Percentiles rank a stretch among this genome's conserved stretches.
Conservation (phyloP, 2,113 vertebrate species). For the Phocoena sinus region DNA sequence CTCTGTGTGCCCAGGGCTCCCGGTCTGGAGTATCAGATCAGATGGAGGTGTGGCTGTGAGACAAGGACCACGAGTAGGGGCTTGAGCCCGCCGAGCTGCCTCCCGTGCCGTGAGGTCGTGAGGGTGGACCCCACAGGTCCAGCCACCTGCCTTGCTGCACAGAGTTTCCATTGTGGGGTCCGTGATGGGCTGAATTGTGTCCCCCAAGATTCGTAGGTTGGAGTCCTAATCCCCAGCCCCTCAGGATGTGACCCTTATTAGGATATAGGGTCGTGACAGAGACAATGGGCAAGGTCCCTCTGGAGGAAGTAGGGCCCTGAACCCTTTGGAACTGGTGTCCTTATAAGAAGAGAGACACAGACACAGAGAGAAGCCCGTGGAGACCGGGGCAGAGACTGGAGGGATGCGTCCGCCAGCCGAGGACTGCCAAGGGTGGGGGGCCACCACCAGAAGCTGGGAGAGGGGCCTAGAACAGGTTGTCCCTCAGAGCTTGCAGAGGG, state of each 20-base stretch:
- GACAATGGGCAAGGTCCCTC: fast-evolving
- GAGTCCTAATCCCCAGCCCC: neutral
- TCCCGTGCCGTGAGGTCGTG: too few species aligned
- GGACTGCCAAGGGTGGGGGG: fast-evolving
- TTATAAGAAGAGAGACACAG: neutral
- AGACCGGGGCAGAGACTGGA: fast-evolving
- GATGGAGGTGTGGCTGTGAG: fast-evolving
- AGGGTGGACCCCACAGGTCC: too few species aligned
- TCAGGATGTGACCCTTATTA: neutral
- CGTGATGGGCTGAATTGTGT: neutral
- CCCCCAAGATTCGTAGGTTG: neutral
- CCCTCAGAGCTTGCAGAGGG: neutral
- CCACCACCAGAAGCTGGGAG: neutral
- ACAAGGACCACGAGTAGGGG: fast-evolving
- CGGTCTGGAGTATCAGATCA: too few species aligned
- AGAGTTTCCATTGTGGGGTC: too few species aligned
- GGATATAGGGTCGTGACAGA: neutral
- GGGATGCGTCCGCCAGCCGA: fast-evolving
- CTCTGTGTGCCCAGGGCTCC: too few species aligned
- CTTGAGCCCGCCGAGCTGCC: neutral
- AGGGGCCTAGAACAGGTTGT: too few species aligned
- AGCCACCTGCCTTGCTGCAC: too few species aligned
- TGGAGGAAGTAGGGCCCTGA: neutral
- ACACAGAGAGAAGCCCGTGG: too few species aligned
- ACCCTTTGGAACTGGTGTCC: too few species aligned